phyloP scores from a whole-genome alignment of 2,113 vertebrate species.

The Carassius auratus region DNA sequence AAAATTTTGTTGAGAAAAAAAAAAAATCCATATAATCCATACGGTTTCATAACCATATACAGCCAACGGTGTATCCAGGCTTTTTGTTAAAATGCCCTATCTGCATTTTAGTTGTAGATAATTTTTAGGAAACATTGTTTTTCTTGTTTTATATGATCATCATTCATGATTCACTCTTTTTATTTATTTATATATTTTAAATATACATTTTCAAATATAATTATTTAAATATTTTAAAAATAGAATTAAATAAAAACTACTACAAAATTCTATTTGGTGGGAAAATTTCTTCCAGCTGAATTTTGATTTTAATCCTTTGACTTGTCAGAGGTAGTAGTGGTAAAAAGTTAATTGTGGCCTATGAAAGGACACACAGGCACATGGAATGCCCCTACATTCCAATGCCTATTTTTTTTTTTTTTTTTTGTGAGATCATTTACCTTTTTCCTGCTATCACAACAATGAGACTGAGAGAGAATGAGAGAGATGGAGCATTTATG shows the following conservation, averaged over 20 bases:
- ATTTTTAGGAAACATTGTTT: not conserved
- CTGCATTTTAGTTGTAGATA: not conserved
- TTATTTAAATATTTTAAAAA: not conserved
- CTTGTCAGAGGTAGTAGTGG: not conserved
- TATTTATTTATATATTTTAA: not conserved
- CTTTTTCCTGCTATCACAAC: conserved; percentile 32
- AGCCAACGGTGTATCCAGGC: not conserved
- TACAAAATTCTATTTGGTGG: not conserved
- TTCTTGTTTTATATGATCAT: not conserved
- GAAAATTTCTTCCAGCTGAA: not conserved
- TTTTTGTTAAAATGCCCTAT: not conserved
- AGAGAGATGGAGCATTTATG: conserved; percentile 13
- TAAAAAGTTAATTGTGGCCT: not conserved
- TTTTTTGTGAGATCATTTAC: conserved; percentile 30
- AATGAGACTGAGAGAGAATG: not conserved
- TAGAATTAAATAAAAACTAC: not conserved
- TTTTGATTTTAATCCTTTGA: not conserved
- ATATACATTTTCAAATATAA: not conserved
- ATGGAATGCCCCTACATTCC: conserved; percentile 60
- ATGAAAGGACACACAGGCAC: conserved; percentile 1
- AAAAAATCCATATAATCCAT: not conserved
- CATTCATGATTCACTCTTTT: not conserved
- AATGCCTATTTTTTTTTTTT: conserved; percentile 54
- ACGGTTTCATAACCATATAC: not conserved
- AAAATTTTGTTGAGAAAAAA: not conserved